Evolutionary conservation across 1,140 invertebrate species (phyloP).

Genomic region (Heterodera carotae): DNA sequence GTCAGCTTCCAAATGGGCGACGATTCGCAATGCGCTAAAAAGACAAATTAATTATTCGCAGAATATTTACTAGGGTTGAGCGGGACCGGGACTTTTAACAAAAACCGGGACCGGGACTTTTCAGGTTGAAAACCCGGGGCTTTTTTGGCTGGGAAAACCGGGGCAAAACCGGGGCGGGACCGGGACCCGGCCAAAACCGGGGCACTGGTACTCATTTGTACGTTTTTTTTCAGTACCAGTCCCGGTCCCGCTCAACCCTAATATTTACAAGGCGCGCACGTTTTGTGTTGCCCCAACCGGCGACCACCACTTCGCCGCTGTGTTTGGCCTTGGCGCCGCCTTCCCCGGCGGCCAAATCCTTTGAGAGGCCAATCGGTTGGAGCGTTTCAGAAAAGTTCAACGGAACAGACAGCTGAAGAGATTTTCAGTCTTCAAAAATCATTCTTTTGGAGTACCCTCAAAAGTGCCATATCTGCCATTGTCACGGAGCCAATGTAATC

Average conservation of each 20-base stretch:
- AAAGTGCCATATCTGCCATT: slow-evolving; percentile 21
- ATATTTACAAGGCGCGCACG: too few relatives aligned
- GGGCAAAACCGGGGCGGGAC: too few relatives aligned
- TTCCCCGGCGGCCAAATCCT: slow-evolving; percentile 14
- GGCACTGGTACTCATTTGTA: too few relatives aligned
- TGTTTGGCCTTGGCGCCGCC: neutral
- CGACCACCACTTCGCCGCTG: slow-evolving; percentile 17
- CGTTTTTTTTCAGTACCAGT: too few relatives aligned
- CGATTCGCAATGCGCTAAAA: slow-evolving; percentile 24
- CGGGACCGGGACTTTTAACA: too few relatives aligned
- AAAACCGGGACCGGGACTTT: too few relatives aligned
- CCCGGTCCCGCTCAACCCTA: too few relatives aligned
- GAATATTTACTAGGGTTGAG: neutral
- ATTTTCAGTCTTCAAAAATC: neutral
- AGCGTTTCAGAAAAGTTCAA: slow-evolving; percentile 25
- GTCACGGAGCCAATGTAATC: slow-evolving; percentile 27
- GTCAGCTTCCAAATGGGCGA: slow-evolving; percentile 29
- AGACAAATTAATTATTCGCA: neutral
- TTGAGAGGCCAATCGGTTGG: slow-evolving; percentile 23
- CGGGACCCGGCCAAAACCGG: too few relatives aligned
- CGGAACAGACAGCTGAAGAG: slow-evolving; percentile 11
- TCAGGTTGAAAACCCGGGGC: too few relatives aligned
- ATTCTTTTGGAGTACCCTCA: slow-evolving; percentile 1
- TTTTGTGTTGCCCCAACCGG: slow-evolving; percentile 32
- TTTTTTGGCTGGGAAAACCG: too few relatives aligned